phyloP scores from a whole-genome alignment of 1,140 invertebrate species.

The Penaeus vannamei region DNA sequence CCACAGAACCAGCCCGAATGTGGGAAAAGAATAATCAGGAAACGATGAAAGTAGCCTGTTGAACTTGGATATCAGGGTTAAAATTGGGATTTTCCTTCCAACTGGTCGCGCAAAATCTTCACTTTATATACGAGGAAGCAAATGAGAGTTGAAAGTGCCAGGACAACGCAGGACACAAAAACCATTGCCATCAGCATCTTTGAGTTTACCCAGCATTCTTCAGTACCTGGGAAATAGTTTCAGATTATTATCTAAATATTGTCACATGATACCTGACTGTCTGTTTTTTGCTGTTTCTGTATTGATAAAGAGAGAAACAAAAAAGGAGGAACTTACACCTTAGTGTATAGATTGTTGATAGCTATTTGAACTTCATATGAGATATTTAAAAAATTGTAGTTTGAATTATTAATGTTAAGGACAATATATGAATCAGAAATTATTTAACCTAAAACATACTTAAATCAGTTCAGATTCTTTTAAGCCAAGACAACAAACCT shows the following conservation, averaged over 20 bases:
- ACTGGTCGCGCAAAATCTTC: conserved; percentile 5
- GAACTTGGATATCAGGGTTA: background rate
- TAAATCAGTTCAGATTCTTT: no score
- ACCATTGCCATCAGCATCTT: conserved; percentile 6
- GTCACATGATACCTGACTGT: background rate
- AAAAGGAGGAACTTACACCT: no score
- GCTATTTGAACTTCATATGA: no score
- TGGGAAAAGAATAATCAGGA: background rate
- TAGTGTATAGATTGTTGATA: no score
- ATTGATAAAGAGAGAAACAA: no score
- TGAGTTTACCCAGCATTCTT: conserved; percentile 20
- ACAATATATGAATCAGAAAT: no score
- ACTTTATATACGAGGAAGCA: conserved; percentile 24
- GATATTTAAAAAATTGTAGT: no score
- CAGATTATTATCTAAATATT: no score
- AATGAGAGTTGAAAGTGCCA: conserved; percentile 13
- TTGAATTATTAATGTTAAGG: no score
- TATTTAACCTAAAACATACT: no score
- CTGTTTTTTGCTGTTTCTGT: background rate
- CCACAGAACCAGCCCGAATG: background rate
- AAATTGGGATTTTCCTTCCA: background rate
- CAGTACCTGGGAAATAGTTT: background rate
- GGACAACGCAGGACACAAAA: background rate
- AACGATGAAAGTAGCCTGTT: background rate
- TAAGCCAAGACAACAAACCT: conserved; percentile 10